Conservation (phyloP, 2,797 vertebrate genomes). For the Ambastaia sidthimunki region DNA sequence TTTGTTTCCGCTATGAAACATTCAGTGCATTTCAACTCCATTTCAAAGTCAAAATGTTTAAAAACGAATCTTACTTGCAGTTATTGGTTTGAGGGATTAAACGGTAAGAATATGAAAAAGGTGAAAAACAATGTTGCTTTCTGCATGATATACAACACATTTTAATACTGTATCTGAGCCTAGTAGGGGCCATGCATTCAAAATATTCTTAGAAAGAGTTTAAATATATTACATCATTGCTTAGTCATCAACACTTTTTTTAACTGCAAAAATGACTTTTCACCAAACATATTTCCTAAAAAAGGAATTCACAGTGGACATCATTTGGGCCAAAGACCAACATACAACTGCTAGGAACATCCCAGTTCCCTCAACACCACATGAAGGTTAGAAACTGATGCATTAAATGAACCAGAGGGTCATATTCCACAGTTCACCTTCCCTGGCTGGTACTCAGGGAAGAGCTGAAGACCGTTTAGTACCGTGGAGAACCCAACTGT, state of each 20-base stretch:
- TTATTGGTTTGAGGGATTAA: not conserved
- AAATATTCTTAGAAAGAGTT: not conserved
- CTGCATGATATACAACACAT: not conserved
- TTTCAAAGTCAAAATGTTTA: slow-evolving; percentile 12
- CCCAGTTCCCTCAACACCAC: not conserved
- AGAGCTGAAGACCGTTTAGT: no score
- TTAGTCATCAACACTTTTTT: not conserved
- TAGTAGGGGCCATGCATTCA: no score
- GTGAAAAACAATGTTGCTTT: not conserved
- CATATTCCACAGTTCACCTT: slow-evolving; percentile 8
- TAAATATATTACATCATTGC: not conserved
- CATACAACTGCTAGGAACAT: slow-evolving; percentile 27
- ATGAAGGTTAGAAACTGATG: not conserved
- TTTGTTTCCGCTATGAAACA: not conserved
- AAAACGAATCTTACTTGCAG: not conserved
- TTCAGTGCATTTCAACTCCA: not conserved
- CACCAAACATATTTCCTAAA: not conserved
- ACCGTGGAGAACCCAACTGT: not conserved
- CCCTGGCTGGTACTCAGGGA: not conserved
- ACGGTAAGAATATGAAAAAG: not conserved
- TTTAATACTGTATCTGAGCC: no score
- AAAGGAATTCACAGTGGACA: not conserved
- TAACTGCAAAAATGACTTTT: not conserved
- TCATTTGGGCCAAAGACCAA: not conserved
- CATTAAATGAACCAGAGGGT: not conserved